Base-by-base conservation (phyloP, 2,888 invertebrate genomes). In the Eumerus sabulonum region DNA sequence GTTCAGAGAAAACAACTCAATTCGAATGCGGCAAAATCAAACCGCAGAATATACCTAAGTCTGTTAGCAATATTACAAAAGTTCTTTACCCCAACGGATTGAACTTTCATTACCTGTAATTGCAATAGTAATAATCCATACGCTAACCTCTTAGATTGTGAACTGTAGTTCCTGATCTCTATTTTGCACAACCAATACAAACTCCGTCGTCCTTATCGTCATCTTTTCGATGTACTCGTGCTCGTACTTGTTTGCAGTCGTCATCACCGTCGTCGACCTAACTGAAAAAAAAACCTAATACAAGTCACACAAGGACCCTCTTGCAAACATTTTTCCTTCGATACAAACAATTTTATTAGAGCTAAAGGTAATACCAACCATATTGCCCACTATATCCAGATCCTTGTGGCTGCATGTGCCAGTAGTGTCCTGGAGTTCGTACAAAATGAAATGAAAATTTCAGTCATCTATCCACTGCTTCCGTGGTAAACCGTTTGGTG, bases 361-460 rank as follows among this genome's bases (percentile, higher is more conserved):
- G 7, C 2, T 14, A 17, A 40, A 27, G 56, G 54, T 38, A 60
- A 19, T 27, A 27, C 27, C 27, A 68, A 50, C 51, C 40, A 63
- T 72, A 77, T 77, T 66, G 36, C 47, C 48, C 44, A 72, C 45
- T 67, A 17, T 50, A 36, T 2, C 27, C 27, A 27, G 27, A 27
- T 51, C 63, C 59, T 67, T 77, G 76, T 51, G 62, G 57, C 13
- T 42, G 16, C 62, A 47, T 18, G 51, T 19, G 38, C 45, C 44
- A 40, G 72, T 56, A 63, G n/a, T 35, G 38, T 56, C 67, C 77
- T 68, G 48, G 72, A 72, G 64, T 74, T 79, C 64, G 68, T 68
- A 74, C 74, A 73, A 74, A 79, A 74, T 64, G 50, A 70, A 68
- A 77, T 77, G 72, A 77, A 72, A 72, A 77, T 4, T 59, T 73